phyloP scores from a whole-genome alignment of 2,113 vertebrate genomes.

The Dasypus novemcinctus region DNA sequence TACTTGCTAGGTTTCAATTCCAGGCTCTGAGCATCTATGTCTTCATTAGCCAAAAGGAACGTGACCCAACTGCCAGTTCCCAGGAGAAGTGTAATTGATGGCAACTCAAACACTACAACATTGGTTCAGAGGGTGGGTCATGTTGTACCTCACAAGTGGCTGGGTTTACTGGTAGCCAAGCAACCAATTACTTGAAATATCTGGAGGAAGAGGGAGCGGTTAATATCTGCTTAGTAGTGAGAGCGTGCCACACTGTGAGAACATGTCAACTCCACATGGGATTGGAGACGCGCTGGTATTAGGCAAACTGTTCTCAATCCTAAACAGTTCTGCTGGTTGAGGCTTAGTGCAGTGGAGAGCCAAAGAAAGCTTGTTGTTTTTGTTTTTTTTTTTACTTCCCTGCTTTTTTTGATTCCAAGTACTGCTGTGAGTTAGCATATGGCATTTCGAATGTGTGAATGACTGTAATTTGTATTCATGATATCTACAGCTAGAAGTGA shows the following conservation, averaged over 20 bases:
- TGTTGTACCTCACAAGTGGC: not conserved
- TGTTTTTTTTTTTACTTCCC: not conserved
- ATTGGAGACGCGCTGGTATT: not conserved
- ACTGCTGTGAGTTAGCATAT: slow-evolving; percentile 61
- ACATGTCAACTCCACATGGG: slow-evolving; percentile 21
- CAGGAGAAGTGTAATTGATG: not conserved
- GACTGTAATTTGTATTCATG: slow-evolving; percentile 50
- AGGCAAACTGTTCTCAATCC: slow-evolving; percentile 56
- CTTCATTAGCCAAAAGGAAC: not conserved
- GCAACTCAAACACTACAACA: not conserved
- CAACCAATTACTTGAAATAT: slow-evolving; percentile 37
- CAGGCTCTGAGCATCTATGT: not conserved
- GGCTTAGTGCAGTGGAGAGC: not conserved
- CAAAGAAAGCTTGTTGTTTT: not conserved
- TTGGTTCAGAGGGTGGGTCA: not conserved
- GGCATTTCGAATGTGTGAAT: slow-evolving; percentile 58
- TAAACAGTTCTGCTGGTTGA: slow-evolving; percentile 39
- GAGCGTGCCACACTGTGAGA: not conserved
- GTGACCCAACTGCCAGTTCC: not conserved
- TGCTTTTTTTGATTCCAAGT: slow-evolving; percentile 45
- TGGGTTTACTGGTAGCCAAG: not conserved
- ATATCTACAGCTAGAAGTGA: not conserved
- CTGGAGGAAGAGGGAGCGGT: not conserved
- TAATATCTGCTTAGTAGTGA: not conserved
- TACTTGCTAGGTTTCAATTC: slow-evolving; percentile 24